Evolutionary conservation across 2,888 invertebrate species (phyloP).

Genomic region (Choristoneura rosaceana): DNA sequence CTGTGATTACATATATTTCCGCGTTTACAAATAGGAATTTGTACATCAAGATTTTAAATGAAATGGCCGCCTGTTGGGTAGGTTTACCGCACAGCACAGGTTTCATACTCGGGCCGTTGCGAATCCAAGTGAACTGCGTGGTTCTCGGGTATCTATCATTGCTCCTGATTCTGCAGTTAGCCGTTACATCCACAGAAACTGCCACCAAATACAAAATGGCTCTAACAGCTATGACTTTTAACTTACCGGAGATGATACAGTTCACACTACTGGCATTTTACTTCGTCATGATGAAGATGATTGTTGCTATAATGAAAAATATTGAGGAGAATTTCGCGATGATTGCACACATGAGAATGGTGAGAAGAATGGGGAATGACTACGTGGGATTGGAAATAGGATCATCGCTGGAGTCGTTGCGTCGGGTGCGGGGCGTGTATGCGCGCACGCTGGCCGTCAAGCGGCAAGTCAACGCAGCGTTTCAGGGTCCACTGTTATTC

Average conservation of each 20-base stretch:
- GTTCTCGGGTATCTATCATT: slow-evolving; percentile 19
- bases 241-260: slow-evolving; percentile 30
- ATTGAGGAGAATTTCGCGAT: slow-evolving; percentile 18
- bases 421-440: slow-evolving; percentile 10
- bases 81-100: slow-evolving; percentile 14
- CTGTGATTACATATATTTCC: background rate
- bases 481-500: slow-evolving; percentile 28
- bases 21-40: slow-evolving; percentile 11
- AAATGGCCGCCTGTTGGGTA: slow-evolving; percentile 16
- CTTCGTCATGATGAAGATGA: slow-evolving; percentile 17
- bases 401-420: background rate
- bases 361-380: background rate
- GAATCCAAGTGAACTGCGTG: slow-evolving; percentile 24
- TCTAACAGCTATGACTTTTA: slow-evolving; percentile 20
- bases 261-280: slow-evolving; percentile 15
- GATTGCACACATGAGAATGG: slow-evolving; percentile 10
- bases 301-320: slow-evolving; percentile 25
- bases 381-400: background rate
- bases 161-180: background rate
- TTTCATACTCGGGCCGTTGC: slow-evolving; percentile 15
- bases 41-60: slow-evolving; percentile 30
- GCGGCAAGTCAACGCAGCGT: slow-evolving; percentile 27
- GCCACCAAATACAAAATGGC: slow-evolving; percentile 7
- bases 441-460: slow-evolving; percentile 15
- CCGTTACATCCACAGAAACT: slow-evolving; percentile 7